Evolutionary conservation across 2,888 invertebrate species (phyloP).

Genomic region (Orchesellides sinensis): DNA sequence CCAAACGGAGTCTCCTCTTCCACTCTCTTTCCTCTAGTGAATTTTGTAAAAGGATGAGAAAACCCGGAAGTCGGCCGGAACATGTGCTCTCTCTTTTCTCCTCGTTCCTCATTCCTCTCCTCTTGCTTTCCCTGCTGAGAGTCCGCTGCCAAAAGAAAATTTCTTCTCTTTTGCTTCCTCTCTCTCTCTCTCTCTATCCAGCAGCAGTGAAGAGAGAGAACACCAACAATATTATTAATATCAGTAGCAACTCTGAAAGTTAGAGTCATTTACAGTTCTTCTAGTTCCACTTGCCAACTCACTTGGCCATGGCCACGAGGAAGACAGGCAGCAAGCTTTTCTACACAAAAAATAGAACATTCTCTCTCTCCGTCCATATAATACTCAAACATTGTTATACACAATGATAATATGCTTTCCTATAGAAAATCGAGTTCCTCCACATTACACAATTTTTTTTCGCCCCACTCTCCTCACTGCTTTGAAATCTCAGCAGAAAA

Average conservation of each 20-base stretch:
- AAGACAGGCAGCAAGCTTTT: conserved; percentile 47
- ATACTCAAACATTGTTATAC: not conserved
- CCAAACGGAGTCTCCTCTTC: conserved; percentile 23
- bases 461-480: not conserved
- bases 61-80: conserved; percentile 68
- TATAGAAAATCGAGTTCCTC: conserved; percentile 52
- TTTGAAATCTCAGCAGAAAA: conserved; percentile 46
- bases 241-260: conserved; percentile 12
- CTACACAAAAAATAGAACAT: conserved; percentile 55
- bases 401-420: conserved; percentile 29
- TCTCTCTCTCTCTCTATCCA: too few species aligned
- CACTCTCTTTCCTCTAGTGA: conserved; percentile 56
- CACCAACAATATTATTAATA: conserved; percentile 33
- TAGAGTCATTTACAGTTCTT: conserved; percentile 63
- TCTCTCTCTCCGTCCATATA: not conserved
- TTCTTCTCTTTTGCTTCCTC: conserved; percentile 54
- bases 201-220: conserved; percentile 17
- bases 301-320: conserved; percentile 64
- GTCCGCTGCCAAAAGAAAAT: conserved; percentile 59
- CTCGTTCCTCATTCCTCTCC: conserved; percentile 48
- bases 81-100: conserved; percentile 66
- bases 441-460: conserved; percentile 56
- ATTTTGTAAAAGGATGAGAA: conserved; percentile 65
- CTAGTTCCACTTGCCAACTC: conserved; percentile 61
- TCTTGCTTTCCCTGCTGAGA: conserved; percentile 57